These are phyloP conservation scores for Plumapathes pennacea DNA, from an alignment of 92 coral and sea anemone genomes.

Conservation along the genomic window DNA sequence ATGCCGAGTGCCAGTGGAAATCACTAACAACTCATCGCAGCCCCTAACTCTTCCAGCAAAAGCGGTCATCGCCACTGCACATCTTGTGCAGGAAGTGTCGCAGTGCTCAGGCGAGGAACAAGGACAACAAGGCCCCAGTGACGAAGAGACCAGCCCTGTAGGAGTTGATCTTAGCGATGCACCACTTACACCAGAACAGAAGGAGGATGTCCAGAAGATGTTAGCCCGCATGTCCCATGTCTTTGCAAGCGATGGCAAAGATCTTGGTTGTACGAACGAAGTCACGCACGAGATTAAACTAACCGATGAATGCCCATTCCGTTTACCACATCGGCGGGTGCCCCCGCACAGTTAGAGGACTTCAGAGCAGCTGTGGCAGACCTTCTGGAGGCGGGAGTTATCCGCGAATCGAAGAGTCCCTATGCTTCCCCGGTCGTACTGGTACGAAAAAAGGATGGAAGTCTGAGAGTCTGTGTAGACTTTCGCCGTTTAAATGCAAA, in stretches of 20 bases:
- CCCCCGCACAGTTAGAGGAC: constrained; percentile 36
- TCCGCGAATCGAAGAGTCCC: constrained; percentile 33
- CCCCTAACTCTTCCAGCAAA: background rate
- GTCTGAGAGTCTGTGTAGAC: constrained; percentile 37
- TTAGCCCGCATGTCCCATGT: constrained; percentile 25
- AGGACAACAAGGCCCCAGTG: too few relatives aligned
- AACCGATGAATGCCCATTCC: constrained; percentile 15
- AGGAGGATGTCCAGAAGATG: constrained; percentile 1
- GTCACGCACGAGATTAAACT: constrained; percentile 27
- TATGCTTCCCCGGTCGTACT: constrained; percentile 43
- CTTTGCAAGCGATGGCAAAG: constrained; percentile 23
- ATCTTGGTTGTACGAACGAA: constrained; percentile 31
- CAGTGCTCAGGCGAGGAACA: too few relatives aligned
- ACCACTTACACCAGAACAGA: constrained; percentile 23
- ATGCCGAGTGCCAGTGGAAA: constrained; percentile 25
- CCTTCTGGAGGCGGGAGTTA: constrained; percentile 17
- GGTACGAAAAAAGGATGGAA: constrained; percentile 25
- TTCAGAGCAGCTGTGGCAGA: constrained; percentile 23
- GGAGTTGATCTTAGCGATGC: constrained; percentile 15
- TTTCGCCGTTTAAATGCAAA: constrained; percentile 39
- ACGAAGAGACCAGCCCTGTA: constrained; percentile 7
- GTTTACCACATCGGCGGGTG: constrained; percentile 23
- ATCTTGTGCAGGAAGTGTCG: background rate
- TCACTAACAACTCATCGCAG: constrained; percentile 12
- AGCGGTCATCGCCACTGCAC: constrained; percentile 2